Evolutionary conservation across 2,113 vertebrate genomes (phyloP).

Genomic region (Bombycilla garrulus): DNA sequence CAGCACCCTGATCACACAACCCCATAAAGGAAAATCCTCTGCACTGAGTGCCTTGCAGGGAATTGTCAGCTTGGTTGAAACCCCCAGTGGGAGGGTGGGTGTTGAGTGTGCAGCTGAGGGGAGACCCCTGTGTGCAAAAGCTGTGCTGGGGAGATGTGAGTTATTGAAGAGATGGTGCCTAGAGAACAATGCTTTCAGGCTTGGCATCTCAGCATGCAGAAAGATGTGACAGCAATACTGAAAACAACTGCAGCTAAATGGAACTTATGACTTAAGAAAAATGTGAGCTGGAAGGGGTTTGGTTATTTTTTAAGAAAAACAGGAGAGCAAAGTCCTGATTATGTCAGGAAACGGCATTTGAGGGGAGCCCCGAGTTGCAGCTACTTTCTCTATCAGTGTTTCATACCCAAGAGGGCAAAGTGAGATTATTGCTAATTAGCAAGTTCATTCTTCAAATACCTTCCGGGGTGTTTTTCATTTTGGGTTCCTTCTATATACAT

Average conservation of each 20-base stretch:
- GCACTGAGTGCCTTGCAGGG: neutral
- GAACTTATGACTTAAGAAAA: neutral
- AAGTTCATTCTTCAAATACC: neutral
- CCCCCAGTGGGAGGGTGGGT: neutral
- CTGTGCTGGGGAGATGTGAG: fast-evolving
- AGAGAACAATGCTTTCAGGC: neutral
- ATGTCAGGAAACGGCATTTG: neutral
- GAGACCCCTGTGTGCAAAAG: neutral
- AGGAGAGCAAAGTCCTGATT: neutral
- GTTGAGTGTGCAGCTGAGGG: fast-evolving
- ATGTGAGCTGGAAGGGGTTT: neutral
- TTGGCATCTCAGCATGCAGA: neutral
- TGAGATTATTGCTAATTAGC: neutral
- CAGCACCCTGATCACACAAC: fast-evolving
- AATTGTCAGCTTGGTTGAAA: neutral
- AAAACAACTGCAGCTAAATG: neutral
- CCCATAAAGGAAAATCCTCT: neutral
- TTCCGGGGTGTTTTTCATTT: neutral
- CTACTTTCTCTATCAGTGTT: neutral
- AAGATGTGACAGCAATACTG: neutral
- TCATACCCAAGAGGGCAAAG: neutral
- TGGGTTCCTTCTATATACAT: neutral
- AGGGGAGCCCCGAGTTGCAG: neutral
- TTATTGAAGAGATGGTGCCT: neutral
- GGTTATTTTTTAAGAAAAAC: neutral